Evolutionary conservation across 2,888 invertebrate genomes (phyloP).

Genomic region (Apomyelois bistriatella): DNA sequence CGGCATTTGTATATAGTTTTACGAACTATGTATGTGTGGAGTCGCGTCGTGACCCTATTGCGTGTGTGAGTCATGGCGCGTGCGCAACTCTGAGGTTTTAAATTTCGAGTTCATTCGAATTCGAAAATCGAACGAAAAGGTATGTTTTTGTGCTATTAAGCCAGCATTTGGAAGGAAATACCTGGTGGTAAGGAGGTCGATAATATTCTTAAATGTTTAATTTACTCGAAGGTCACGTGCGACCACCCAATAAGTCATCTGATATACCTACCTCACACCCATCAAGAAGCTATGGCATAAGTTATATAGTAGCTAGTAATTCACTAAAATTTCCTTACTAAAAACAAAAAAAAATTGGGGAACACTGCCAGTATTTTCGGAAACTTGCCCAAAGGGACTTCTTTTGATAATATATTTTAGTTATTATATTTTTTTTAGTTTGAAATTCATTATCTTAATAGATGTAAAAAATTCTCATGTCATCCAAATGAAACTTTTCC

Average conservation of each 20-base stretch:
- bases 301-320: no score
- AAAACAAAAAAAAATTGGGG: no score
- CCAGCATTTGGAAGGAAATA: constrained; percentile 1
- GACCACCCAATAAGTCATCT: constrained; percentile 8
- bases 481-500: no score
- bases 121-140: constrained; percentile 53
- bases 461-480: no score
- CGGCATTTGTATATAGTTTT: constrained; percentile 44
- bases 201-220: background rate
- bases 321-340: no score
- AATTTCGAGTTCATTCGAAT: constrained; percentile 67
- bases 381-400: no score
- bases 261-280: background rate
- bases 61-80: constrained; percentile 74
- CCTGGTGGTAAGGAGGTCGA: background rate
- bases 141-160: constrained; percentile 34
- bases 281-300: background rate
- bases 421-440: no score
- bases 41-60: constrained; percentile 75
- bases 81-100: constrained; percentile 67
- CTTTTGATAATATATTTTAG: no score
- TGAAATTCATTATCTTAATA: no score
- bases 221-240: background rate
- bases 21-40: constrained; percentile 35
- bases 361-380: no score